phyloP scores from a whole-genome alignment of 1,140 invertebrate species.

The Drosophila azteca region DNA sequence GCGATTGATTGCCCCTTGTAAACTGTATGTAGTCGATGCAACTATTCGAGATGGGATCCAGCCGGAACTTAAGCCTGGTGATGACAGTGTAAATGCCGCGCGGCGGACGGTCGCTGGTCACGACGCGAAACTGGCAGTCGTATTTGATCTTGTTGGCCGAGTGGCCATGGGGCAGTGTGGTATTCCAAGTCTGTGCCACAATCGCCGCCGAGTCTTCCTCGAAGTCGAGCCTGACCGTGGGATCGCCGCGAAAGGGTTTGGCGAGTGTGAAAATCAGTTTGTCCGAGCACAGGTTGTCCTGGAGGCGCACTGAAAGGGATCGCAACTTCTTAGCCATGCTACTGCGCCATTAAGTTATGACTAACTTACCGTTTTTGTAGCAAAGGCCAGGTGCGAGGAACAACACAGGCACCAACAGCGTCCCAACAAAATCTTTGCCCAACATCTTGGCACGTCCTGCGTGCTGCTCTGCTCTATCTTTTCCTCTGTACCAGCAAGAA shows the following conservation, averaged over 20 bases:
- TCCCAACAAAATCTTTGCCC: slow-evolving; percentile 12
- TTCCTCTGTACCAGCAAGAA: too few relatives aligned
- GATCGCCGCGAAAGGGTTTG: slow-evolving; percentile 73
- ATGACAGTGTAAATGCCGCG: slow-evolving; percentile 78
- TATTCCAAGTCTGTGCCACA: slow-evolving; percentile 76
- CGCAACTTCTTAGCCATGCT: too few relatives aligned
- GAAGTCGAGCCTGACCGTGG: slow-evolving; percentile 63
- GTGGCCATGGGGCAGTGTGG: slow-evolving; percentile 66
- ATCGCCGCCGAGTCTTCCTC: slow-evolving; percentile 76
- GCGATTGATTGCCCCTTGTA: slow-evolving; percentile 67
- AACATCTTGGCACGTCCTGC: slow-evolving; percentile 29
- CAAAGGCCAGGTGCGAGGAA: slow-evolving; percentile 6
- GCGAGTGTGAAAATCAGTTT: slow-evolving; percentile 63
- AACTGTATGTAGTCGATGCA: slow-evolving; percentile 82
- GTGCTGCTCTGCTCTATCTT: background rate
- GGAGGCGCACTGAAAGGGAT: slow-evolving; percentile 54
- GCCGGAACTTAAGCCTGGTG: slow-evolving; percentile 72
- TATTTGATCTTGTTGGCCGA: slow-evolving; percentile 75
- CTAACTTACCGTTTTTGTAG: slow-evolving; percentile 35
- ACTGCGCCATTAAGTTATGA: background rate
- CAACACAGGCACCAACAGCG: slow-evolving; percentile 16
- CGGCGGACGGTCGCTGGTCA: slow-evolving; percentile 65
- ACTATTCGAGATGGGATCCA: slow-evolving; percentile 62
- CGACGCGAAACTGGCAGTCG: slow-evolving; percentile 73
- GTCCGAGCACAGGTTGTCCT: slow-evolving; percentile 75